phyloP scores from a whole-genome alignment of 2,797 vertebrate species.

The Peromyscus eremicus region DNA sequence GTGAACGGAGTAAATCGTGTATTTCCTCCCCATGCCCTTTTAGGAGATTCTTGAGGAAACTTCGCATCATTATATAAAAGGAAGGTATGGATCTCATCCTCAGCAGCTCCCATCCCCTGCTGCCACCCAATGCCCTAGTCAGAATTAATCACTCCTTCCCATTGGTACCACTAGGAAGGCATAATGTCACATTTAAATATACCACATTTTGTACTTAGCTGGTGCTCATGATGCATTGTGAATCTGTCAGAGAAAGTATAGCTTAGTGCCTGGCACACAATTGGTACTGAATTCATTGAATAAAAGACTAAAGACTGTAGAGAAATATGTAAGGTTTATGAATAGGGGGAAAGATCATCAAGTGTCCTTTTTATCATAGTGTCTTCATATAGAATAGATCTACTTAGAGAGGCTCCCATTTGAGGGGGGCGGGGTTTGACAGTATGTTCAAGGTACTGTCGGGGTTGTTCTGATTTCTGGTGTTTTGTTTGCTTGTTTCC shows the following conservation, averaged over 20 bases:
- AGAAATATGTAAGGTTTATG: slow-evolving; percentile 12
- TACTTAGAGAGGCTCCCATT: background rate
- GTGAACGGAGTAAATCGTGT: background rate
- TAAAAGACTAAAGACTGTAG: slow-evolving; percentile 25
- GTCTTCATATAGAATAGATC: background rate
- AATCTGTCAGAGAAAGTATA: slow-evolving; percentile 46
- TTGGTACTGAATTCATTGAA: slow-evolving; percentile 2
- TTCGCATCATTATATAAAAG: background rate
- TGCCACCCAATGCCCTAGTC: background rate
- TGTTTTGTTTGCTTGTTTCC: background rate
- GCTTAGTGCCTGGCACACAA: background rate
- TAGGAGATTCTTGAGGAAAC: background rate
- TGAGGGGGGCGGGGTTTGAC: background rate
- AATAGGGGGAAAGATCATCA: background rate
- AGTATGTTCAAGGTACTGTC: background rate
- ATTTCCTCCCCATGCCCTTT: slow-evolving; percentile 58
- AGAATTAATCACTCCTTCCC: slow-evolving; percentile 48
- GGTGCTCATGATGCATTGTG: slow-evolving; percentile 26
- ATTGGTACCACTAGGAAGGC: background rate
- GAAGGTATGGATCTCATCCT: background rate
- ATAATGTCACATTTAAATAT: slow-evolving; percentile 61
- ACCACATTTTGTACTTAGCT: slow-evolving; percentile 38
- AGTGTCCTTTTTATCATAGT: slow-evolving; percentile 52
- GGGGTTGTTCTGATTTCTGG: background rate
- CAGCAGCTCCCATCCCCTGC: background rate